These are phyloP conservation scores for Odontamblyopus rebecca DNA, from an alignment of 2,797 vertebrate genomes.

Conservation along the genomic window DNA sequence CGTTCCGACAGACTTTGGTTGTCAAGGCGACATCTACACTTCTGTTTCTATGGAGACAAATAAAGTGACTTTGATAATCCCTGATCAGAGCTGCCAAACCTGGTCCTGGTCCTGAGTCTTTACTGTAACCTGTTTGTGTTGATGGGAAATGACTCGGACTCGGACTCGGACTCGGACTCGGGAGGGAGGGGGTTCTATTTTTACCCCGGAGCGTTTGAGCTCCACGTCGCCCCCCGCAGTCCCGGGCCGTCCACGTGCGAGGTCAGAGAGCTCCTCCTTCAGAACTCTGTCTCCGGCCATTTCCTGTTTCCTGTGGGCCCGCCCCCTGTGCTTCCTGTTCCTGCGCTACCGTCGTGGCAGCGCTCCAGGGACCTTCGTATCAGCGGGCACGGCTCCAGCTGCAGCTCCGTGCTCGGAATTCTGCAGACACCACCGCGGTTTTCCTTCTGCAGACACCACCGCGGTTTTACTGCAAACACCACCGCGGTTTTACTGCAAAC, in stretches of 20 bases:
- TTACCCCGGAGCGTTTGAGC: slow-evolving; percentile 34
- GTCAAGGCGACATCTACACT: no score
- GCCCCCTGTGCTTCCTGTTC: slow-evolving; percentile 60
- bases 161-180: background rate
- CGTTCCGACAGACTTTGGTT: no score
- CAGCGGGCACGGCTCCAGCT: slow-evolving; percentile 54
- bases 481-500: no score
- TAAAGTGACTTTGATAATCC: no score
- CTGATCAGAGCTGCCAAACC: no score
- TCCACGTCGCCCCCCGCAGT: slow-evolving; percentile 21
- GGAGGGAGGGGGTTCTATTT: slow-evolving; percentile 45
- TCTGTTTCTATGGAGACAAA: no score
- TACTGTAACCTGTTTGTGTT: background rate
- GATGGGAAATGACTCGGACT: background rate
- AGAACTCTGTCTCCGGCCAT: slow-evolving; percentile 63
- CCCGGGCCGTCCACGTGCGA: slow-evolving; percentile 8
- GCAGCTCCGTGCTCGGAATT: no score
- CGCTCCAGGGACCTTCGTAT: slow-evolving; percentile 34
- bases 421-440: no score
- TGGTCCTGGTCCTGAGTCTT: background rate
- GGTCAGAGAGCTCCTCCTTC: slow-evolving; percentile 34
- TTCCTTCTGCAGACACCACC: no score
- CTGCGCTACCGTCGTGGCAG: slow-evolving; percentile 51
- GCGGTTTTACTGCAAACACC: no score
- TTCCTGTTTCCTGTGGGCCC: slow-evolving; percentile 65